Percentiles rank a stretch among this genome's conserved stretches.
phyloP scores from a whole-genome alignment of 2,797 vertebrate species.

The Melanotaenia pygmaea region DNA sequence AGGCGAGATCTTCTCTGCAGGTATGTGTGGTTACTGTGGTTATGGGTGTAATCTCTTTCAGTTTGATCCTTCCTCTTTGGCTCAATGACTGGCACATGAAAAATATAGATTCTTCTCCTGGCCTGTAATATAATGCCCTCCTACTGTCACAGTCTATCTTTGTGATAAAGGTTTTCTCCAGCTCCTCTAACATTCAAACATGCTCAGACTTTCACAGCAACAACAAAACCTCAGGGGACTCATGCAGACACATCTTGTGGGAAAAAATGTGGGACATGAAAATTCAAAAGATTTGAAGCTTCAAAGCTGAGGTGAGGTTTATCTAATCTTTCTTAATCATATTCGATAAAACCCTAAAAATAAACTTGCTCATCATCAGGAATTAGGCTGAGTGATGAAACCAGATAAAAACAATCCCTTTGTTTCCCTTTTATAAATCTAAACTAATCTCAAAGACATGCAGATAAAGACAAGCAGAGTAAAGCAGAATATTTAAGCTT shows the following conservation, averaged over 20 bases:
- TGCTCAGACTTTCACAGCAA: constrained; percentile 28
- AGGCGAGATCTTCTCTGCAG: constrained; percentile 51
- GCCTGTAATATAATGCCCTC: constrained; percentile 3
- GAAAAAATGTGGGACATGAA: constrained; percentile 10
- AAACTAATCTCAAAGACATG: neutral
- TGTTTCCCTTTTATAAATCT: constrained; percentile 19
- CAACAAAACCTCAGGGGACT: constrained; percentile 37
- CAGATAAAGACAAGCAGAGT: constrained; percentile 16
- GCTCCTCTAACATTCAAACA: constrained; percentile 34
- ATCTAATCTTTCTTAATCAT: neutral
- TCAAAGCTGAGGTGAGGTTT: constrained; percentile 16
- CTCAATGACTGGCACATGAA: neutral
- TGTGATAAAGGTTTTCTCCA: constrained; percentile 19
- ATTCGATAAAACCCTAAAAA: constrained; percentile 28
- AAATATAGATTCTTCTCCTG: neutral
- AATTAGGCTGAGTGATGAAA: constrained; percentile 1
- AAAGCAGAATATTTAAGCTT: constrained; percentile 5
- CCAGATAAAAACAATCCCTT: neutral
- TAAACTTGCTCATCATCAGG: constrained; percentile 1
- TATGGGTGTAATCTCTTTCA: constrained; percentile 27
- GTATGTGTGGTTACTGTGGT: constrained; percentile 62
- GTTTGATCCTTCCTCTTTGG: constrained; percentile 12
- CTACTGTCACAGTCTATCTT: constrained; percentile 6
- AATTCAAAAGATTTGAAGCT: constrained; percentile 20
- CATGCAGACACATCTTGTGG: constrained; percentile 7